Evolutionary conservation across 2,113 vertebrate genomes (phyloP).

Genomic region (Catharus bicknelli): DNA sequence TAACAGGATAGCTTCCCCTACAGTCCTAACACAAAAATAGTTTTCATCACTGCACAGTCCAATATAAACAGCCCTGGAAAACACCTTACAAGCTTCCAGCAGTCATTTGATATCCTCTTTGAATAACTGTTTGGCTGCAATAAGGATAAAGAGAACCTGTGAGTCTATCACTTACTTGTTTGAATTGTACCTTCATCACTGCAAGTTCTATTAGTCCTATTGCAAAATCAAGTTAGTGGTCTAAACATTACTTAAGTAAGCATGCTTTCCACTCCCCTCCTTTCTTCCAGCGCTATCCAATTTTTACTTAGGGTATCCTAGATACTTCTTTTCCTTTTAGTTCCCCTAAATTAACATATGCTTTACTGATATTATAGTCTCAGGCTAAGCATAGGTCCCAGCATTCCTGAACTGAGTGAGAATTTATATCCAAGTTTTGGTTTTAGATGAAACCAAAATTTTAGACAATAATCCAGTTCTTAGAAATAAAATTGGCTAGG

Average conservation of each 20-base stretch:
- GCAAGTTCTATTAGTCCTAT: neutral
- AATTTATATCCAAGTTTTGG: neutral
- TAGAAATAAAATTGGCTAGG: neutral
- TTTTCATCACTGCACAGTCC: neutral
- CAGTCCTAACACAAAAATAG: conserved; percentile 11
- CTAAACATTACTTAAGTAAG: neutral
- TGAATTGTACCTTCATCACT: neutral
- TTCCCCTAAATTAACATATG: neutral
- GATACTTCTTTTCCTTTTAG: neutral
- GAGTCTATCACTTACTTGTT: neutral
- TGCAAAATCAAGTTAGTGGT: neutral
- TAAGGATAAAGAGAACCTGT: neutral
- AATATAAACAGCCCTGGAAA: conserved; percentile 6
- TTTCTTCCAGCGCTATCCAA: neutral
- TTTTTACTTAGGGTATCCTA: neutral
- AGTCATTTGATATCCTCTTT: neutral
- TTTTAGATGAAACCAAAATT: neutral
- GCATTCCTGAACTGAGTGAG: neutral
- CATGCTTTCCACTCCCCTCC: neutral
- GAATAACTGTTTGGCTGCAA: neutral
- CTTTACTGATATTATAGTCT: neutral
- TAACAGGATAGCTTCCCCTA: neutral
- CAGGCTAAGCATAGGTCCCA: neutral
- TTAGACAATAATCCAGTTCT: neutral
- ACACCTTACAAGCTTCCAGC: conserved; percentile 3